These are phyloP conservation scores for Eurytemora carolleeae DNA, from an alignment of 1,140 invertebrate genomes.

Conservation along the genomic window DNA sequence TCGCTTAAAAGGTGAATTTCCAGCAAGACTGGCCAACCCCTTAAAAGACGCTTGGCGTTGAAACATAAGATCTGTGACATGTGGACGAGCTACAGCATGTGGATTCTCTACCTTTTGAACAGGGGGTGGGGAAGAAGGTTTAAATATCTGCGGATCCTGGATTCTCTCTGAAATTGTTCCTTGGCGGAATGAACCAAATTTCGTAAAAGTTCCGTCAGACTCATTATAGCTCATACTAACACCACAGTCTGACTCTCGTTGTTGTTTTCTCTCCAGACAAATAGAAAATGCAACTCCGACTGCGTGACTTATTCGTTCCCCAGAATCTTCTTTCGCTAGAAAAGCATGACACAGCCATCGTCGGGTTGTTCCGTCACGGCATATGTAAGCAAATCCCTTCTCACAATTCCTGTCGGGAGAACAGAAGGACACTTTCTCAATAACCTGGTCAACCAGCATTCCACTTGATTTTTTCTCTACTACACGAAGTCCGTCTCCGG, in stretches of 20 bases:
- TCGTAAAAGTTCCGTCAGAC: conserved; percentile 79
- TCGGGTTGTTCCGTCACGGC: conserved; percentile 55
- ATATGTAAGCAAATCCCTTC: conserved; percentile 86
- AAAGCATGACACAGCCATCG: conserved; percentile 99
- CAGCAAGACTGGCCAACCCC: conserved; percentile 27
- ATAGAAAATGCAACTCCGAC: conserved; percentile 98
- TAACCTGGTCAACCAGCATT: conserved; percentile 96
- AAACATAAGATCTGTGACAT: conserved; percentile 76
- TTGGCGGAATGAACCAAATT: conserved; percentile 74
- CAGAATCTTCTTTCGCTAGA: conserved; percentile 62
- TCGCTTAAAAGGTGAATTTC: not conserved
- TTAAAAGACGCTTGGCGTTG: conserved; percentile 83
- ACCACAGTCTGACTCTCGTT: conserved; percentile 83
- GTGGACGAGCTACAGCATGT: conserved; percentile 82
- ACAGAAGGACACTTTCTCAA: conserved; percentile 99
- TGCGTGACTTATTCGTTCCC: conserved; percentile 84
- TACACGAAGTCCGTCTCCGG: conserved; percentile 36
- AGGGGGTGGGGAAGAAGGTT: conserved; percentile 23
- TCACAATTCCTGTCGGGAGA: conserved; percentile 96
- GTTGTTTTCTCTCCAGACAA: conserved; percentile 91
- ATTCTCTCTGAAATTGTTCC: conserved; percentile 53
- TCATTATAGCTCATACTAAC: conserved; percentile 84
- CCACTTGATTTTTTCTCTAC: conserved; percentile 98
- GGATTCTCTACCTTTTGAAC: conserved; percentile 47
- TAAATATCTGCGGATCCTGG: conserved; percentile 30